A percentile compares a stretch with the other conserved stretches of the same genome.
These are phyloP conservation scores for Alethe diademata DNA, from an alignment of 2,113 vertebrate genomes.

Conservation along the genomic window DNA sequence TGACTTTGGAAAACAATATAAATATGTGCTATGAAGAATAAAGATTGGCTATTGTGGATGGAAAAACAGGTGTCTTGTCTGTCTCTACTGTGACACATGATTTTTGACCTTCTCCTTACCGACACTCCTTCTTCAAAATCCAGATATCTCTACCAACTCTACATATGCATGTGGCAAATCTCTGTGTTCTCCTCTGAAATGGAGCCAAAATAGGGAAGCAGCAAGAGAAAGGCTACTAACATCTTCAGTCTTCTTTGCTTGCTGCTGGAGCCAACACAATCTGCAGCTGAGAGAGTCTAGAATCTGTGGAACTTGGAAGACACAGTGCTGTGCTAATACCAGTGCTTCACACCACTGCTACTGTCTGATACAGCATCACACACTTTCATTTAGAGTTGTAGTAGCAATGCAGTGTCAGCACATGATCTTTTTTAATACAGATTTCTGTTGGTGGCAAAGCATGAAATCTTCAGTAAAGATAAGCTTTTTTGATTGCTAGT, in stretches of 20 bases:
- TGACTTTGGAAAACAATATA: background rate
- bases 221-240: background rate
- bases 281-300: background rate
- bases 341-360: background rate
- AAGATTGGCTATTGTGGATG: background rate
- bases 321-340: background rate
- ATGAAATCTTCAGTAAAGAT: background rate
- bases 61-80: background rate
- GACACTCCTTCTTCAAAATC: background rate
- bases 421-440: background rate
- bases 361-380: background rate
- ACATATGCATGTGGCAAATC: fast-evolving
- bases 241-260: background rate
- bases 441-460: background rate
- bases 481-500: background rate
- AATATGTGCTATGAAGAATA: background rate
- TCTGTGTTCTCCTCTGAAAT: background rate
- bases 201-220: fast-evolving
- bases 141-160: background rate
- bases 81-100: background rate
- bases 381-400: background rate
- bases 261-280: background rate
- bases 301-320: background rate
- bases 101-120: background rate
- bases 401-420: fast-evolving